phyloP scores from a whole-genome alignment of 2,113 vertebrate species.

The Scatophagus argus region DNA sequence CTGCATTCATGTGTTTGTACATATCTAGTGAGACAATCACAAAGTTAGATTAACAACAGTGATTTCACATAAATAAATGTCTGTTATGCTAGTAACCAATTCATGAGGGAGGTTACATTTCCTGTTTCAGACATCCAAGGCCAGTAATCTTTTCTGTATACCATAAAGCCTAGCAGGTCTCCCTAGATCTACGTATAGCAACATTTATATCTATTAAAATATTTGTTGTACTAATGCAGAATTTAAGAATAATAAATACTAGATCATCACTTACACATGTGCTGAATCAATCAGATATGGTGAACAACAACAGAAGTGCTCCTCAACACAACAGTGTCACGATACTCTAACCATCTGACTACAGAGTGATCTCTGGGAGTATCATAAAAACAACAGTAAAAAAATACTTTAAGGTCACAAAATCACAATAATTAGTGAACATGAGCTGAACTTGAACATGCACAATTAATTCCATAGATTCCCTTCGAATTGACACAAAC shows the following conservation, averaged over 20 bases:
- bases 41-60: conserved; percentile 17
- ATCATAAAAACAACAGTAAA: not conserved
- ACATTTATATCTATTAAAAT: conserved; percentile 52
- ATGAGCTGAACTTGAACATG: not conserved
- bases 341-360: not conserved
- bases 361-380: not conserved
- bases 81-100: conserved; percentile 6
- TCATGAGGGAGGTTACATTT: conserved; percentile 25
- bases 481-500: not conserved
- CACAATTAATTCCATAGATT: not conserved
- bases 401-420: not conserved
- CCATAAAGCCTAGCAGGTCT: conserved; percentile 35
- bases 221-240: conserved; percentile 45
- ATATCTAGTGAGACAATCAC: conserved; percentile 1
- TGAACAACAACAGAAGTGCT: conserved; percentile 16
- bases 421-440: not conserved
- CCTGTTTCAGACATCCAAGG: conserved; percentile 38
- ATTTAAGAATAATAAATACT: conserved; percentile 26
- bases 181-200: conserved; percentile 53
- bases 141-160: conserved; percentile 37
- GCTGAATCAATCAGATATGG: conserved; percentile 31
- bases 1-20: conserved; percentile 4
- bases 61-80: conserved; percentile 30
- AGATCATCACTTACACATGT: conserved; percentile 24
- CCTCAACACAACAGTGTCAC: not conserved